These are phyloP conservation scores for Lateolabrax maculatus DNA, from an alignment of 2,797 vertebrate species.

Conservation along the genomic window DNA sequence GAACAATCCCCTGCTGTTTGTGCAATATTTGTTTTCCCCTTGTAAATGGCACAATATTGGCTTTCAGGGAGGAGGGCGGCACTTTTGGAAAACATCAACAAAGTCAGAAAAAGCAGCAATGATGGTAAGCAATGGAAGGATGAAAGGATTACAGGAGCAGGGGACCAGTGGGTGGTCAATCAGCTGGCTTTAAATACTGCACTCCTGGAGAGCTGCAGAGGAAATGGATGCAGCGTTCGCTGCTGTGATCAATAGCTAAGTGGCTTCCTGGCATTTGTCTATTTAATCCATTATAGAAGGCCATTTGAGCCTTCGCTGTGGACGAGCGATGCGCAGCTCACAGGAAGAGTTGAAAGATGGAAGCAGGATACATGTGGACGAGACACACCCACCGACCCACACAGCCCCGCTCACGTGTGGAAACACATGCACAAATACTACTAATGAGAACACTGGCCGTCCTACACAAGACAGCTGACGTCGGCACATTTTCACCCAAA, in stretches of 20 bases:
- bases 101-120: conserved; percentile 37
- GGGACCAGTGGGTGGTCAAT: conserved; percentile 61
- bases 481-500: conserved; percentile 1
- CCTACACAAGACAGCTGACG: conserved; percentile 1
- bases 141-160: conserved; percentile 60
- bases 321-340: conserved; percentile 40
- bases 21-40: conserved; percentile 53
- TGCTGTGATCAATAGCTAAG: conserved; percentile 85
- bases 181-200: conserved; percentile 80
- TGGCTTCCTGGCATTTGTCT: conserved; percentile 86
- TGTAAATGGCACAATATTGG: conserved; percentile 44
- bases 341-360: conserved; percentile 51
- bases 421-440: conserved; percentile 46
- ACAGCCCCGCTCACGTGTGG: conserved; percentile 29
- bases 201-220: conserved; percentile 63
- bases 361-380: conserved; percentile 46
- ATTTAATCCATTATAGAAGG: conserved; percentile 86
- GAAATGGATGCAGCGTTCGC: conserved; percentile 70
- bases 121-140: conserved; percentile 51
- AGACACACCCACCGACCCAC: conserved; percentile 51
- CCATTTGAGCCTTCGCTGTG: conserved; percentile 56
- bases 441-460: conserved; percentile 14
- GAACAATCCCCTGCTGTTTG: conserved; percentile 48
- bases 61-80: conserved; percentile 46
- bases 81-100: conserved; percentile 61